A percentile compares a stretch with the other conserved stretches of the same genome.
These are phyloP conservation scores for Thymelicus sylvestris DNA, from an alignment of 2,888 invertebrate genomes.

Conservation along the genomic window DNA sequence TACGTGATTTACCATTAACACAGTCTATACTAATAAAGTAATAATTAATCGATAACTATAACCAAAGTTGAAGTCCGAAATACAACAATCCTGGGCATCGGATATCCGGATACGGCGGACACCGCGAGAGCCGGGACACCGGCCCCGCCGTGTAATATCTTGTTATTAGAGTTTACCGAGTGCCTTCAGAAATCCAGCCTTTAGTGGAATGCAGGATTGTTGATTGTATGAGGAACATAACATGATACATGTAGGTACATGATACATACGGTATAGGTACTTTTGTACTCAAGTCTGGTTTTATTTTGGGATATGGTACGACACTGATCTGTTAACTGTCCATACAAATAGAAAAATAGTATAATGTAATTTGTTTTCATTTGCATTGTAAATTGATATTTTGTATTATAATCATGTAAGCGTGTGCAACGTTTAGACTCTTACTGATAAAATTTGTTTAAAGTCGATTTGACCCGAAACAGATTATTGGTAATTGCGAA, in stretches of 20 bases:
- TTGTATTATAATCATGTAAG: conserved; percentile 4
- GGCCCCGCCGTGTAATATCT: too few species aligned
- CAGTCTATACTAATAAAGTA: conserved; percentile 42
- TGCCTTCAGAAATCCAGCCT: conserved; percentile 83
- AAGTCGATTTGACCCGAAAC: conserved; percentile 8
- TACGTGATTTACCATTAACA: conserved; percentile 44
- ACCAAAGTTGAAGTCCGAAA: conserved; percentile 70
- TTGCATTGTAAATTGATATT: conserved; percentile 1
- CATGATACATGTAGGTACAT: conserved; percentile 41
- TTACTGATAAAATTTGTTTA: not conserved
- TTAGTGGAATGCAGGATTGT: conserved; percentile 75
- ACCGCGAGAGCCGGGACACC: conserved; percentile 32
- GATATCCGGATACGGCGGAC: conserved; percentile 41
- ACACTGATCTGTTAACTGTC: not conserved
- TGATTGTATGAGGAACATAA: conserved; percentile 69
- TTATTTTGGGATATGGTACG: conserved; percentile 24
- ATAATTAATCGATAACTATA: conserved; percentile 56
- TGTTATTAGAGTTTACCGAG: conserved; percentile 75
- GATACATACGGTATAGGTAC: conserved; percentile 49
- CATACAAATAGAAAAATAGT: not conserved
- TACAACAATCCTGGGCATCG: conserved; percentile 56
- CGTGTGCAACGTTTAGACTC: conserved; percentile 6
- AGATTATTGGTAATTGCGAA: conserved; percentile 20
- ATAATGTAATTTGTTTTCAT: conserved; percentile 3
- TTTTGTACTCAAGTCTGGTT: conserved; percentile 26